These are phyloP conservation scores for Neoarius graeffei DNA, from an alignment of 2,113 vertebrate species.

Conservation along the genomic window DNA sequence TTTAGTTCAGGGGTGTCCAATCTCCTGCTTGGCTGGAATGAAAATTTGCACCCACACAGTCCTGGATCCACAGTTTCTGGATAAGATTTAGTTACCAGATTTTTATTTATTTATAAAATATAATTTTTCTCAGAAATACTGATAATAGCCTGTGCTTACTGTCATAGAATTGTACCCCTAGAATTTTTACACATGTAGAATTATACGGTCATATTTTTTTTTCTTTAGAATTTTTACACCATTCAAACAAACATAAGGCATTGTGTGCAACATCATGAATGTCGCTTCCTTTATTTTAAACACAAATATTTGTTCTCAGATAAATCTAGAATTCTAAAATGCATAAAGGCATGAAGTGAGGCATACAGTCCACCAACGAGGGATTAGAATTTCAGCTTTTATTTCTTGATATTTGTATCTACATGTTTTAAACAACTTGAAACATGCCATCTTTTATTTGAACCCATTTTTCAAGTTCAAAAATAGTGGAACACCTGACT, in stretches of 20 bases:
- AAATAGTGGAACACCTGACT: neutral
- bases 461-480: neutral
- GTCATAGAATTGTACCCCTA: neutral
- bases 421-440: neutral
- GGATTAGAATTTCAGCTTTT: no score
- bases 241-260: neutral
- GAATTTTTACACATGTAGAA: no score
- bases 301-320: neutral
- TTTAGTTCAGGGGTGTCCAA: neutral
- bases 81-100: neutral
- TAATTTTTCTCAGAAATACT: neutral
- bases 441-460: neutral
- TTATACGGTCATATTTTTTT: no score
- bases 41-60: neutral
- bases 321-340: neutral
- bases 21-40: neutral
- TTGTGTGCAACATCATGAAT: neutral
- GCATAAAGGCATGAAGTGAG: neutral
- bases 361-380: no score
- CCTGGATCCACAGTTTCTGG: no score
- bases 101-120: no score
- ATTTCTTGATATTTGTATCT: neutral
- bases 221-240: no score
- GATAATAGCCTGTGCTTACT: neutral
- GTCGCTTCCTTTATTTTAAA: neutral